Evolutionary conservation across 1,140 invertebrate genomes (phyloP).

Genomic region (Rhizoglyphus robini): DNA sequence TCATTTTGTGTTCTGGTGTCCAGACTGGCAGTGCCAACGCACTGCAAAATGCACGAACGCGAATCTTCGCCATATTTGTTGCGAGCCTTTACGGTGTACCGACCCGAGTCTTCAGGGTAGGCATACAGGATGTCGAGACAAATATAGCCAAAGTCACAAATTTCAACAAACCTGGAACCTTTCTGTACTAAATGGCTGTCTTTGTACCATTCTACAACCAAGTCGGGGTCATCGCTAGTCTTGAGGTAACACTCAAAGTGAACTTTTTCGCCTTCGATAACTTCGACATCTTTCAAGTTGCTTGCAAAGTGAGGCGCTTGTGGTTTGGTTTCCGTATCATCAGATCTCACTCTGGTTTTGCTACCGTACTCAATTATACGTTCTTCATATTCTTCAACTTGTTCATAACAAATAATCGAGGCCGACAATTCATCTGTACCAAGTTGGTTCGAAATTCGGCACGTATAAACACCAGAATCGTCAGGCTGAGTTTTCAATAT

Average conservation of each 20-base stretch:
- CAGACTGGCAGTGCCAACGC: not conserved
- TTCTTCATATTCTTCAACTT: slow-evolving; percentile 30
- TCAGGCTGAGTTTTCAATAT: slow-evolving; percentile 80
- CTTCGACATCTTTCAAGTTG: slow-evolving; percentile 61
- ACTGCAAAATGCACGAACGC: not conserved
- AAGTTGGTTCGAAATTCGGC: slow-evolving; percentile 50
- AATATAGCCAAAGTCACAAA: slow-evolving; percentile 90
- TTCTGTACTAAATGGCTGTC: slow-evolving; percentile 74
- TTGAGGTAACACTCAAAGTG: slow-evolving; percentile 96
- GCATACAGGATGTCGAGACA: slow-evolving; percentile 77
- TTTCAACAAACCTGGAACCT: slow-evolving; percentile 73
- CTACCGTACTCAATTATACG: slow-evolving; percentile 45
- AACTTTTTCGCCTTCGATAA: slow-evolving; percentile 77
- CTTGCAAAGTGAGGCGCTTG: slow-evolving; percentile 68
- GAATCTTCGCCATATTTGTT: slow-evolving; percentile 15
- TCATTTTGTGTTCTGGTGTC: slow-evolving; percentile 22
- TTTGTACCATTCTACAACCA: slow-evolving; percentile 87
- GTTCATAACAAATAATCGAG: slow-evolving; percentile 74
- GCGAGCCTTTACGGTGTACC: slow-evolving; percentile 43
- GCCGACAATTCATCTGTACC: slow-evolving; percentile 30
- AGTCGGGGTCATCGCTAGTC: slow-evolving; percentile 82
- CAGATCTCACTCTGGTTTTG: slow-evolving; percentile 75
- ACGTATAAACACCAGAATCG: slow-evolving; percentile 90
- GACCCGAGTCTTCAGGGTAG: slow-evolving; percentile 80
- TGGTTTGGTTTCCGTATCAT: slow-evolving; percentile 62